Evolutionary conservation across 2,888 invertebrate genomes (phyloP).

Genomic region (Oxyteleia sp.): DNA sequence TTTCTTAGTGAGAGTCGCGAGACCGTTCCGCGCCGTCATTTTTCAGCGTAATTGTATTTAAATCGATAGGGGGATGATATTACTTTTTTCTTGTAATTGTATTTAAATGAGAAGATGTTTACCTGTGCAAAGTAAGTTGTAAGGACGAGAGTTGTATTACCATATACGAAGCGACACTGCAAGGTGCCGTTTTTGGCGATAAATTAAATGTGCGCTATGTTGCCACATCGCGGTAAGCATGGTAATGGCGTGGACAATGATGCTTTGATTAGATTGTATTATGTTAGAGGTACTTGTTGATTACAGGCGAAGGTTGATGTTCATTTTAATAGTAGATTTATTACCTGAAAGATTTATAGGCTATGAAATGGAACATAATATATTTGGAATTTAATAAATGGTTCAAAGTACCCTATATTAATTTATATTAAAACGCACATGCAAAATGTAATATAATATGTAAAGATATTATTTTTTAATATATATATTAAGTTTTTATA

Average conservation of each 20-base stretch:
- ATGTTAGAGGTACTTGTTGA: background rate
- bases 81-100: slow-evolving; percentile 64
- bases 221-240: slow-evolving; percentile 47
- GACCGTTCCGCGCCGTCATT: slow-evolving; percentile 53
- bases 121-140: slow-evolving; percentile 67
- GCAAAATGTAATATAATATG: no score
- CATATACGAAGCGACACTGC: slow-evolving; percentile 71
- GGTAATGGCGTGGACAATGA: slow-evolving; percentile 34
- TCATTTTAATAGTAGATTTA: background rate
- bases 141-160: slow-evolving; percentile 70
- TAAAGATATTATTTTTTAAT: no score
- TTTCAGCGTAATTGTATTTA: slow-evolving; percentile 64
- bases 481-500: no score
- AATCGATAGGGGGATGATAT: slow-evolving; percentile 55
- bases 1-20: slow-evolving; percentile 16
- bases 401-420: no score
- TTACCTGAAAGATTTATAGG: no score
- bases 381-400: no score
- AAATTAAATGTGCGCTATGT: slow-evolving; percentile 65
- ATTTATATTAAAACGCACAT: no score
- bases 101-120: slow-evolving; percentile 67
- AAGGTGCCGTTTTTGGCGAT: slow-evolving; percentile 73
- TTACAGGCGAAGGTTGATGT: slow-evolving; percentile 24
- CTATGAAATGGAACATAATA: no score
- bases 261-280: slow-evolving; percentile 55